Evolutionary conservation across 2,113 vertebrate genomes (phyloP), one percentile per base, ranked within the genome.

Genomic region (Thryonomys swinderianus): DNA sequence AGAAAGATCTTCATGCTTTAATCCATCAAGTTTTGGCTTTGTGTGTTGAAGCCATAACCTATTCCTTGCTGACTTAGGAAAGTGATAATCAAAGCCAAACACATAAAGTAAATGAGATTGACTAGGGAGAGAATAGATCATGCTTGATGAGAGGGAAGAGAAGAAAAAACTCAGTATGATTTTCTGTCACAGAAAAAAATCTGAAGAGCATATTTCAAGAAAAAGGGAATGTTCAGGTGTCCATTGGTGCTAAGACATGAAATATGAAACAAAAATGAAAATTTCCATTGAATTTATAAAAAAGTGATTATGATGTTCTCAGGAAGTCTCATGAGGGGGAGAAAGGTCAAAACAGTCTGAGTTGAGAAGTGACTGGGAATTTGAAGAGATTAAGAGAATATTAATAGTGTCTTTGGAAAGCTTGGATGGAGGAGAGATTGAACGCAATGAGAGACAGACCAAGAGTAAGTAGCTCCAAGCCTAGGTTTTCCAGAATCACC

Each of bases 191-290:
- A 90, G 27, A n/a, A 87, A 85, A 23, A 59, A 67, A 81, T 78
- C 25, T 71, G 40, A 93, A 91, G 34, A 66, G 59, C 85, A 27
- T 48, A 10, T 51, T 80, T 91, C 57, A 94, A 42, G 57, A 67
- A 87, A 45, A 66, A 82, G 30, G 91, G 18, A 91, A 85, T 17
- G 16, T 16, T 88, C 37, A 89, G 87, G 12, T 91, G 34, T 89
- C 17, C 53, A 69, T 51, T 57, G 74, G 27, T 89, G 27, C 27
- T 74, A 55, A 82, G 42, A 79, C 32, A 74, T 69, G 61, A 80
- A 87, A 45, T 51, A 69, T 87, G 73, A 93, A 86, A 67, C 20
- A 88, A 7, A 32, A 79, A 88, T 27, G 62, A 81, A 94, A 95
- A 37, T 51, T 81, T 92, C 48, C 73, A 92, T 55, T 62, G 55